A percentile compares a stretch with the other conserved stretches of the same genome.
Evolutionary conservation across 1,140 invertebrate genomes (phyloP).

Genomic region (Diploscapter pachys): DNA sequence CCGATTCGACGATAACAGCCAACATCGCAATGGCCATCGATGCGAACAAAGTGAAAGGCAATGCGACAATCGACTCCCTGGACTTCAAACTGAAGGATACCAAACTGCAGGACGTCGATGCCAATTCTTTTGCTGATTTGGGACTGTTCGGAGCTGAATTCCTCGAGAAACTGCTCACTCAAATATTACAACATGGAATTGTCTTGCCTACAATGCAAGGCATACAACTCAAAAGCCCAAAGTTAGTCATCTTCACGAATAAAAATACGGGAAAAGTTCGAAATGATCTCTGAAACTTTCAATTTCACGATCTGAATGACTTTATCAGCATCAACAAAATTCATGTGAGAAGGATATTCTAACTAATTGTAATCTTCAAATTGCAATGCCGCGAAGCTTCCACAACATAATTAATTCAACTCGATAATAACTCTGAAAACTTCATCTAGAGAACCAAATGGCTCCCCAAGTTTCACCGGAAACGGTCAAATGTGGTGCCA

Average conservation of each 20-base stretch:
- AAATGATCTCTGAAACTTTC: no score
- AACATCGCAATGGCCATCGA: conserved; percentile 55
- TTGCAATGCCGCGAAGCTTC: no score
- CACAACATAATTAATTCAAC: no score
- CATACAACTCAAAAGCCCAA: conserved; percentile 56
- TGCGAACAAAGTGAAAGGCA: conserved; percentile 34
- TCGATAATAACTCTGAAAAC: no score
- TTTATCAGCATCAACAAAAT: no score
- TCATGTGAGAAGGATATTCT: no score
- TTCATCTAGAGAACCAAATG: no score
- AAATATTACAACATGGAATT: conserved; percentile 57
- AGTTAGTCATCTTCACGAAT: conserved; percentile 31
- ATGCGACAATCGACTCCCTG: conserved; percentile 54
- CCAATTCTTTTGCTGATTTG: conserved; percentile 52
- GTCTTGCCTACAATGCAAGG: conserved; percentile 56
- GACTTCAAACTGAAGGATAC: conserved; percentile 55
- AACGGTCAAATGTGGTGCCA: no score
- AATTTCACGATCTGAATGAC: no score
- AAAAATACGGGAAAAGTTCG: no score
- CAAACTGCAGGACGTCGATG: conserved; percentile 51
- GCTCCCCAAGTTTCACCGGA: no score
- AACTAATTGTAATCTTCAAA: no score
- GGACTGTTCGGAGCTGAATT: conserved; percentile 58
- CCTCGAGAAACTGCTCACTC: conserved; percentile 55
- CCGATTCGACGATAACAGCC: conserved; percentile 57